Evolutionary conservation across 2,113 vertebrate species (phyloP).

Genomic region (Syrmaticus mikado): DNA sequence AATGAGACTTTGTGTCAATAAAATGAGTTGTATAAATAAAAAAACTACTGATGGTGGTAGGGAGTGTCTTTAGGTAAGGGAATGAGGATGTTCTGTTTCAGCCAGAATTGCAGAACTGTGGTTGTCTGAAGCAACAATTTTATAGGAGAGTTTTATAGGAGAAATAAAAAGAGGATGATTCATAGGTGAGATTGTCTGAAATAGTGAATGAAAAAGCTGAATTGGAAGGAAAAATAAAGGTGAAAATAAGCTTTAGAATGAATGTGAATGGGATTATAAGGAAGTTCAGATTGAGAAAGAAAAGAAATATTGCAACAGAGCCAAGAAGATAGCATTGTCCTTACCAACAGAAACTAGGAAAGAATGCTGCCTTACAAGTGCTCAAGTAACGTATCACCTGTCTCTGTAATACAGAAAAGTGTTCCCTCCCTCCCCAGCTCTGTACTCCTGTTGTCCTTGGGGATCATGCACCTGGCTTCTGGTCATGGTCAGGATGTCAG

Average conservation of each 20-base stretch:
- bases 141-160: neutral
- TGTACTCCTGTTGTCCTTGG: neutral
- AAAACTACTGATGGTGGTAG: neutral
- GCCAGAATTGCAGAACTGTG: neutral
- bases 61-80: neutral
- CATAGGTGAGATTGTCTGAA: neutral
- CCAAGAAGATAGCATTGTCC: neutral
- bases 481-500: neutral
- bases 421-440: neutral
- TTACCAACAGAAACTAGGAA: neutral
- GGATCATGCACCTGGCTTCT: neutral
- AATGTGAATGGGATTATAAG: neutral
- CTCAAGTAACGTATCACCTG: neutral
- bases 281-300: neutral
- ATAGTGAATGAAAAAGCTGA: neutral
- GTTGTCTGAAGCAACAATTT: neutral
- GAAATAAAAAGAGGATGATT: neutral
- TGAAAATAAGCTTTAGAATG: neutral
- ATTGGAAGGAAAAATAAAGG: neutral
- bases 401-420: neutral
- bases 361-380: neutral
- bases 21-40: neutral
- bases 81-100: neutral
- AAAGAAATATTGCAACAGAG: neutral
- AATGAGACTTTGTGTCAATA: neutral